Percentiles rank a stretch among this genome's conserved stretches.
These are phyloP conservation scores for Papilio aristodemus DNA, from an alignment of 1,140 invertebrate species.

Conservation along the genomic window DNA sequence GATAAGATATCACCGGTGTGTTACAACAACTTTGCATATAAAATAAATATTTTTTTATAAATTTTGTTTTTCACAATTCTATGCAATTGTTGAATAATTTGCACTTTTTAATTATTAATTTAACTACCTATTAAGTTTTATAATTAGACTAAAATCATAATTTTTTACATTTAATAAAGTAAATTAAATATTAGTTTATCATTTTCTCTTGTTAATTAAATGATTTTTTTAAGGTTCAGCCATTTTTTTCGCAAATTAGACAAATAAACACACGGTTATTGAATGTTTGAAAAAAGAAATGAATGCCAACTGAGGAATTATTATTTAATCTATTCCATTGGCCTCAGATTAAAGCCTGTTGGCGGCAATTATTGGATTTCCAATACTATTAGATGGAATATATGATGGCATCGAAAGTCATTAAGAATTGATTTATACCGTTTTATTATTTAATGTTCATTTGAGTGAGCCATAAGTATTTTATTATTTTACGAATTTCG, in stretches of 20 bases:
- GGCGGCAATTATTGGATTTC: conserved; percentile 34
- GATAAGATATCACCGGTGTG: conserved; percentile 2
- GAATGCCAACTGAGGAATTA: conserved; percentile 27
- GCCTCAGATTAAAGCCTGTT: conserved; percentile 33
- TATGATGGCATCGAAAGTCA: conserved; percentile 34
- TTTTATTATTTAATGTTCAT: conserved; percentile 31
- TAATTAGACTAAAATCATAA: too few species aligned
- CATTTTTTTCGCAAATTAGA: background rate
- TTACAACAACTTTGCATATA: background rate
- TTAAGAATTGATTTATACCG: conserved; percentile 31
- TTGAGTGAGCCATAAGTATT: conserved; percentile 12
- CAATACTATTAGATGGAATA: conserved; percentile 35
- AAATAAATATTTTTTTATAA: background rate
- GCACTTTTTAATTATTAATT: too few species aligned
- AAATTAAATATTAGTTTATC: too few species aligned
- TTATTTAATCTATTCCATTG: conserved; percentile 34
- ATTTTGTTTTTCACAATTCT: too few species aligned
- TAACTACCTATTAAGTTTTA: too few species aligned
- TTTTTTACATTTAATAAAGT: too few species aligned
- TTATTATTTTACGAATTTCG: background rate
- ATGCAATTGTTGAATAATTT: too few species aligned
- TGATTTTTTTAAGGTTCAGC: background rate
- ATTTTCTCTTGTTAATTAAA: too few species aligned
- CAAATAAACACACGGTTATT: background rate
- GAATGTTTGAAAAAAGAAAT: conserved; percentile 30